Evolutionary conservation across 2,888 invertebrate genomes (phyloP).

Genomic region (Diplazon laetatorius): DNA sequence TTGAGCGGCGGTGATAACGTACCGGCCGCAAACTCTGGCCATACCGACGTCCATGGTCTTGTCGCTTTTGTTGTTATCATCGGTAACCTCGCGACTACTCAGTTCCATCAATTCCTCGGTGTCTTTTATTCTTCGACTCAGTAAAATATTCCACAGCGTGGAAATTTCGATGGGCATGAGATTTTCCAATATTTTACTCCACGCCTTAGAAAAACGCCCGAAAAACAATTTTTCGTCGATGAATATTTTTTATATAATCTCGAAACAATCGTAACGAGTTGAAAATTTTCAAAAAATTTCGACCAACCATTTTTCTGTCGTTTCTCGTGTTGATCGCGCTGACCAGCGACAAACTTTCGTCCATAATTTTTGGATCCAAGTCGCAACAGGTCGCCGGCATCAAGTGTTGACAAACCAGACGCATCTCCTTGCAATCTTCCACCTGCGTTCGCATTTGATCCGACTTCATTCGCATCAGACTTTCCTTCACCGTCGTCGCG

Average conservation of each 20-base stretch:
- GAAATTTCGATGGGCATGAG: conserved; percentile 72
- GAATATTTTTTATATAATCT: conserved; percentile 16
- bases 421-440: conserved; percentile 73
- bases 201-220: conserved; percentile 72
- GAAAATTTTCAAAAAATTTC: background rate
- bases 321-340: conserved; percentile 71
- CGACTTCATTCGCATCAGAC: conserved; percentile 72
- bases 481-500: conserved; percentile 66
- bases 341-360: conserved; percentile 72
- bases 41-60: conserved; percentile 71
- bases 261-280: background rate
- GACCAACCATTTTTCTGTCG: conserved; percentile 74
- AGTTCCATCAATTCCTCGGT: conserved; percentile 72
- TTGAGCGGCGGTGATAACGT: conserved; percentile 71
- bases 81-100: conserved; percentile 63
- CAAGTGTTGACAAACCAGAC: conserved; percentile 73
- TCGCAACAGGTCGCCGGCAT: conserved; percentile 73
- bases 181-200: conserved; percentile 70
- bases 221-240: conserved; percentile 17
- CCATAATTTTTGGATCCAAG: conserved; percentile 70
- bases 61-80: conserved; percentile 35
- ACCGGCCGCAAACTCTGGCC: conserved; percentile 71
- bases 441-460: conserved; percentile 72
- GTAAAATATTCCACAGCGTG: conserved; percentile 74
- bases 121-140: conserved; percentile 70